Base-by-base conservation (phyloP, 1,140 invertebrate genomes). In the Spodoptera litura region DNA sequence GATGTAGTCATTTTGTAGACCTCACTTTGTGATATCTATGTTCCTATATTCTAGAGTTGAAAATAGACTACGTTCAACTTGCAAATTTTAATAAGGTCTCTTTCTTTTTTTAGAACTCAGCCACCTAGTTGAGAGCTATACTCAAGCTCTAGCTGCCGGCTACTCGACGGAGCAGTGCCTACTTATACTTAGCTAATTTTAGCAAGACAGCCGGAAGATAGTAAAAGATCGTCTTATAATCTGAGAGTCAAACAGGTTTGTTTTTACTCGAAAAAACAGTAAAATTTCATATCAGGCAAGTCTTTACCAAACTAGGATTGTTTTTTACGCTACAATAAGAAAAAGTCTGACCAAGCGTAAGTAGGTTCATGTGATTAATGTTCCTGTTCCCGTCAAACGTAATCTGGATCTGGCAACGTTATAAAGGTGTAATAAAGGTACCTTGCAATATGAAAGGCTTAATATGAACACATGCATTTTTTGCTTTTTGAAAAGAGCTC, bases 391-490 rank as follows among this genome's bases (percentile, higher is more conserved):
- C 12, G 49, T 68, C 64, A 68, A 52, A 68, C 15, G n/a, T 64
- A 44, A 68, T 68, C 64, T 68, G 64, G 64, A 68, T 68, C 20
- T 51, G 44, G 49, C 64, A 68, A 52, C 64, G 38, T 51, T 51
- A 66, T 51, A 66, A 51, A 51, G 62, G 62, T 49, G 62, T 66
- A 66, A 68, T 68, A 20, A 68, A 68, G 64, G 64, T 13, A 49
- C 44, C 25, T 68, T 52, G 64, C 44, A 68, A 68, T 52, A 52
- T 52, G 15, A 52, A 20, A 49, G 20, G 44, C 44, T 51, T 68
- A 51, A 25, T 25, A 27, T 51, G 44, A n/a, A 20, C 51, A 5
- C 20, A 51, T 66, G 25, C 64, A 66, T 52, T 66, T 52, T 52
- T 25, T 68, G 44, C 25, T 27, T 68, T 66, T 13, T 9, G 9